These are phyloP conservation scores for Acanthopleura granulata DNA, from an alignment of 2,888 invertebrate genomes.

Conservation along the genomic window DNA sequence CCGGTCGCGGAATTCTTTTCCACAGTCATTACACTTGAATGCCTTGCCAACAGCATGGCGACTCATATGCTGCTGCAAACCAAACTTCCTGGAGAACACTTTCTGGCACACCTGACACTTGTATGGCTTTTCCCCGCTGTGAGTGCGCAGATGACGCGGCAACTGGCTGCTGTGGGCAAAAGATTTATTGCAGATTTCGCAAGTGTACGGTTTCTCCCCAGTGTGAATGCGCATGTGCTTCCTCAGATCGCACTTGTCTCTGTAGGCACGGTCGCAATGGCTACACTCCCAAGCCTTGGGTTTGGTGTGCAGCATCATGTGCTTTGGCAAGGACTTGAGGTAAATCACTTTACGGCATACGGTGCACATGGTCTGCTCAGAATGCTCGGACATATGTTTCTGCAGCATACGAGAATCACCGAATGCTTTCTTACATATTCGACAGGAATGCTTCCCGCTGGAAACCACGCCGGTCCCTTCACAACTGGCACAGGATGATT, in stretches of 20 bases:
- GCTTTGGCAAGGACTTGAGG: not conserved
- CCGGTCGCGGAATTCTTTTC: not conserved
- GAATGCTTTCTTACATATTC: not conserved
- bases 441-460: not conserved
- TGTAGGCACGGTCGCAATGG: not conserved
- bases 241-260: conserved; percentile 12
- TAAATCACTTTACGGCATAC: not conserved
- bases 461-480: not conserved
- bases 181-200: conserved; percentile 3
- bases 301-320: conserved; percentile 14
- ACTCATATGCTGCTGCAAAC: conserved; percentile 14
- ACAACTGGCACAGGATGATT: not conserved
- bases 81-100: not conserved
- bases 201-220: conserved; percentile 7
- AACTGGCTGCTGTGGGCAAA: conserved; percentile 11
- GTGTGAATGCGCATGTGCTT: conserved; percentile 14
- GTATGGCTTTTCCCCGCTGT: conserved; percentile 16
- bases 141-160: conserved; percentile 6
- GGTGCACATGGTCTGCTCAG: not conserved
- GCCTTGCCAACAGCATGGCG: not conserved
- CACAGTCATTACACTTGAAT: not conserved
- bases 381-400: not conserved
- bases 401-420: not conserved
- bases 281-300: not conserved
- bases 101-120: not conserved